phyloP scores from a whole-genome alignment of 2,797 vertebrate species.

The Cheirogaleus major region DNA sequence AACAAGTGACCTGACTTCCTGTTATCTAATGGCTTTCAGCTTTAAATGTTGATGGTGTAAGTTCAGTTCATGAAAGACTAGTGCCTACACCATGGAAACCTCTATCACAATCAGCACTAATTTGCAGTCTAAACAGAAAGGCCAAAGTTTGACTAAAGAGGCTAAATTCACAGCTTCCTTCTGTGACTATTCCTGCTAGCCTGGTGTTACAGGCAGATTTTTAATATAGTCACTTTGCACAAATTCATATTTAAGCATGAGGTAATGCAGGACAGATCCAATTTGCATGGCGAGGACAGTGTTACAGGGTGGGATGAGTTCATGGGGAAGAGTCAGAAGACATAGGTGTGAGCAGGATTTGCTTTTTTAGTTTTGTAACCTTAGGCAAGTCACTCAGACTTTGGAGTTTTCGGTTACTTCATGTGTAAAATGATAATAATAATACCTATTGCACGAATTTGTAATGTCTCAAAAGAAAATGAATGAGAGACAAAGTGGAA shows the following conservation, averaged over 20 bases:
- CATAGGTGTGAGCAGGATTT: background rate
- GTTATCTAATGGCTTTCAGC: constrained; percentile 44
- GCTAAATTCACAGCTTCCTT: constrained; percentile 46
- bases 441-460: background rate
- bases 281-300: background rate
- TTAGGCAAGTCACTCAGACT: background rate
- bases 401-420: background rate
- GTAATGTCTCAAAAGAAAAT: background rate
- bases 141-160: constrained; percentile 59
- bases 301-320: background rate
- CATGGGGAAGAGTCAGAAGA: background rate
- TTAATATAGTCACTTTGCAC: constrained; percentile 17
- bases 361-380: background rate
- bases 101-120: constrained; percentile 56
- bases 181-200: constrained; percentile 32
- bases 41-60: constrained; percentile 43
- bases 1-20: constrained; percentile 65
- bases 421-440: background rate
- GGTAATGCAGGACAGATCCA: background rate
- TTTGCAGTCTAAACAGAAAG: constrained; percentile 59
- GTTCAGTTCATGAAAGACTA: constrained; percentile 21
- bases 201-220: constrained; percentile 34
- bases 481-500: background rate
- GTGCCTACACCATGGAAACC: constrained; percentile 74
- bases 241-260: constrained; percentile 43